Base-by-base conservation (phyloP, 2,888 invertebrate genomes). In the Eurois occulta region DNA sequence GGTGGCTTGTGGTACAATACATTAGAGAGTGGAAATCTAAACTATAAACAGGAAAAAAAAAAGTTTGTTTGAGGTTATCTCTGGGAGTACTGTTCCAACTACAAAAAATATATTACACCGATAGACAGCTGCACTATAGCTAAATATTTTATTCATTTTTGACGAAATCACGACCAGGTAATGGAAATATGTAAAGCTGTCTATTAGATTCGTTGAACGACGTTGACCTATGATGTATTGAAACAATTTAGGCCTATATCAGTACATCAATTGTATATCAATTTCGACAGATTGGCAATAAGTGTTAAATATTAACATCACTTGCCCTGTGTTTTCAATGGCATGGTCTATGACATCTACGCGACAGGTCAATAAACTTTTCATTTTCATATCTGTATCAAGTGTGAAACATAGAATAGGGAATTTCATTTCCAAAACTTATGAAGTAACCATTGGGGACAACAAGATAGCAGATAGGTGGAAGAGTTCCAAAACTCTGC, bases 1-100 rank as follows among this genome's bases (percentile, higher is more conserved):
- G 77, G 76, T 69, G 76, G 68, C 48, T 43, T 41, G n/a, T 74
- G 84, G 71, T 81, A 35, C 75, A 88, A 86, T 77, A 67, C 41
- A 82, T 52, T 71, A 77, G 84, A 72, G 75, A 62, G 28, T 7
- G 70, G 11, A 13, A 58, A 58, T 1, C 13, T 16, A 28, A 28
- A 58, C 7, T 2, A 28, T 28, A 16, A 32, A 60, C 1, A 8
- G 2, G 11, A n/a, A n/a, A 28, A 32, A 60, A 58, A 10, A 32
- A 18, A 7, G 7, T 7, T 28, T 18, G 1, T 32, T 62, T 21
- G 10, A 10, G 21, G 11, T 32, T 32, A 32, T 4, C 21, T 35
- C 32, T 62, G 10, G 10, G 11, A 62, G 32, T 62, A 62, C 21
- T 21, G 10, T 62, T 21, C 60, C 32, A 32, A 58, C 28, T 2